These are phyloP conservation scores for Metridium senile DNA, from an alignment of 92 coral and sea anemone species.

Conservation along the genomic window DNA sequence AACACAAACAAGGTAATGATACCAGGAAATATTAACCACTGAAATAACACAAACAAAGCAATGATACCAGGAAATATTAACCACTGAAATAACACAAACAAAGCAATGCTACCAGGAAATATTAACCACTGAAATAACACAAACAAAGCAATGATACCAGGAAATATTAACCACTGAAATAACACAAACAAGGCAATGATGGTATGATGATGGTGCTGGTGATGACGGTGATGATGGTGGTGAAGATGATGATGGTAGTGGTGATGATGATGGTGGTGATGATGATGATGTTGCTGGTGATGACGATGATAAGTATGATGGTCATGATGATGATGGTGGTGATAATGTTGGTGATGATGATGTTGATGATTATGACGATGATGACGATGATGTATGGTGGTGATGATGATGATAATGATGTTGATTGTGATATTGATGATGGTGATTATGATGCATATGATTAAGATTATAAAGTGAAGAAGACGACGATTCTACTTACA, in stretches of 20 bases:
- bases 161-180: not conserved
- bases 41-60: not conserved
- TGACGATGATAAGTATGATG: not conserved
- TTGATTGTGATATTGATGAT: too few species aligned
- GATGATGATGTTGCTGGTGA: not conserved
- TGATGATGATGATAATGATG: too few species aligned
- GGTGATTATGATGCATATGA: too few species aligned
- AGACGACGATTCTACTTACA: conserved; percentile 60
- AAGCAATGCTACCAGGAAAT: conserved; percentile 26
- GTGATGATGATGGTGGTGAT: not conserved
- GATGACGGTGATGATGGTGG: not conserved
- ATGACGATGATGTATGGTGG: too few species aligned
- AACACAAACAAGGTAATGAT: not conserved
- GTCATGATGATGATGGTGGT: not conserved
- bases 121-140: conserved; percentile 39
- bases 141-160: not conserved
- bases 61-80: too few species aligned
- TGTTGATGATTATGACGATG: too few species aligned
- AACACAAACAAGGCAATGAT: not conserved
- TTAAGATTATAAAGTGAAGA: too few species aligned
- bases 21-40: not conserved
- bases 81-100: too few species aligned
- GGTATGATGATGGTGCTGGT: not conserved
- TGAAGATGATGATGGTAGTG: not conserved
- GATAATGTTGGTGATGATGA: not conserved